Evolutionary conservation across 2,113 vertebrate species (phyloP), one percentile per base, ranked within the genome.

Genomic region (Plecturocebus donacophilus): DNA sequence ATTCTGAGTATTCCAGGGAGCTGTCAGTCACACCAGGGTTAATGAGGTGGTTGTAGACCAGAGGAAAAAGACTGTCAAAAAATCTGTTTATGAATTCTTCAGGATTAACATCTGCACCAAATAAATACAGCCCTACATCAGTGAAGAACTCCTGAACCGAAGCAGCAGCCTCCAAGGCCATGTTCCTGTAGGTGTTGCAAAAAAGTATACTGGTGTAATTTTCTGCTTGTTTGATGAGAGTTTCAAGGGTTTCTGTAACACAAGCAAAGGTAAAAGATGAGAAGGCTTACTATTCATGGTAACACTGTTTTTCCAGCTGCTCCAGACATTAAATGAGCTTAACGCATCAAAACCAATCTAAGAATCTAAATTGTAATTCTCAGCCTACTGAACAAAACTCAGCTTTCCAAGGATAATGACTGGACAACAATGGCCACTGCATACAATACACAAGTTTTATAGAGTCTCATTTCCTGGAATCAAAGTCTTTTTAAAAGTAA

Each of bases 41-140:
- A 97, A 99, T 98, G 89, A 99, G 96, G 8, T 98, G 99, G 91
- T 98, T 98, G 98, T 99, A 99, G 93, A 99, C 99, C 17, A 99
- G 87, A 0, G 99, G 99, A 96, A 99, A 99, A 79, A 99, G 98
- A 2, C 98, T 98, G 17, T 99, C 99, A 70, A 99, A 99, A 98
- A 99, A 99, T 82, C 99, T 98, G 54, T 99, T 99, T 21, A 99
- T 98, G n/a, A 98, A 98, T 87, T 99, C 98, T 66, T 99, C 99
- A 1, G 98, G 96, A 91, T 95, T 98, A 82, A 99, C 5, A 2
- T 99, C 99, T 0, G 98, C 98, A 4, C 99, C 99, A 98, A 99
- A 98, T 70, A 99, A 66, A 92, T 99, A 99, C 82, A 99, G 99
- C 49, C 99, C 98, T 1, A 99, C 95, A 17, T 99, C 99, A 0